These are phyloP conservation scores for Cyaniris semiargus DNA, from an alignment of 2,888 invertebrate genomes.

Conservation along the genomic window DNA sequence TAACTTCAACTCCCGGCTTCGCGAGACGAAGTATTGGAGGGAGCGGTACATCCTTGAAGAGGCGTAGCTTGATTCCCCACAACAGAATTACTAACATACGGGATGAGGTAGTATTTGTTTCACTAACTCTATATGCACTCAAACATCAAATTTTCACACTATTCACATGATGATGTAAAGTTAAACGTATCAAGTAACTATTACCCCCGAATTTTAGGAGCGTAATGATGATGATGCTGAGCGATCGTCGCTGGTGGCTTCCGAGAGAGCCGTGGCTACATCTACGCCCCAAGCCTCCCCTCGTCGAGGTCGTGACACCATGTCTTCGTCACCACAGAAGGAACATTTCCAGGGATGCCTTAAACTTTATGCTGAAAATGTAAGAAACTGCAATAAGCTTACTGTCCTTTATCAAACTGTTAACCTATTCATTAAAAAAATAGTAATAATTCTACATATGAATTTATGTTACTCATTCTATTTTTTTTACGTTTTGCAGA, in stretches of 20 bases:
- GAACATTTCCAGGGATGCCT: conserved; percentile 88
- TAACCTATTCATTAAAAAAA: no score
- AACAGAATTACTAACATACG: conserved; percentile 48
- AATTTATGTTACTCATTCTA: not conserved
- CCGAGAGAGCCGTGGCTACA: conserved; percentile 64
- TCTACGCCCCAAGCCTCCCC: conserved; percentile 64
- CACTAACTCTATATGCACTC: not conserved
- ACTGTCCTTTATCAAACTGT: no score
- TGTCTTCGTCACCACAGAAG: conserved; percentile 77
- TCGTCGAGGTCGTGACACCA: conserved; percentile 54
- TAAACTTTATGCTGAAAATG: conserved; percentile 90
- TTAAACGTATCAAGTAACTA: not conserved
- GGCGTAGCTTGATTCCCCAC: conserved; percentile 65
- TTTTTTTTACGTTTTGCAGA: conserved; percentile 73
- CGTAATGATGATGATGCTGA: conserved; percentile 83
- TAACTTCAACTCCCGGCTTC: conserved; percentile 59
- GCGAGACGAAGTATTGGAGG: conserved; percentile 65
- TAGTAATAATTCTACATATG: no score
- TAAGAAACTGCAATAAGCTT: conserved; percentile 57
- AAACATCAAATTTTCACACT: not conserved
- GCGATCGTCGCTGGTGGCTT: conserved; percentile 72
- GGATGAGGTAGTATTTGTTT: conserved; percentile 57
- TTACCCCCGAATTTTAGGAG: conserved; percentile 52
- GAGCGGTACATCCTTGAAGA: conserved; percentile 58
- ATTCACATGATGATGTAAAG: not conserved